phyloP scores from a whole-genome alignment of 1,140 invertebrate species.

The Neodiprion fabricii region DNA sequence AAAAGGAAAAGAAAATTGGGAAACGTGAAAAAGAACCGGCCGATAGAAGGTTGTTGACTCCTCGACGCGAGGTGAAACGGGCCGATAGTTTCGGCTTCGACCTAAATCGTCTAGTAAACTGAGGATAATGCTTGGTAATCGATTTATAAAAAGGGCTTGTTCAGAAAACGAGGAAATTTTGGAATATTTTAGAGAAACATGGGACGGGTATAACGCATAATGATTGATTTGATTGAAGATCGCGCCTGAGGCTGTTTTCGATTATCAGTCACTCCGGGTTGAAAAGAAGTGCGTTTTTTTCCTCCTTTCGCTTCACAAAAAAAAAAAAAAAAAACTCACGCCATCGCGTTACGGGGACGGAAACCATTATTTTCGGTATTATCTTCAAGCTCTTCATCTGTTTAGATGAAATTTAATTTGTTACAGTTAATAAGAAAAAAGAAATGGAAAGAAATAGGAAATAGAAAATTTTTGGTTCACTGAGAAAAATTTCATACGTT shows the following conservation, averaged over 20 bases:
- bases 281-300: no score
- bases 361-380: no score
- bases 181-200: neutral
- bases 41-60: neutral
- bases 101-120: neutral
- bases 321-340: no score
- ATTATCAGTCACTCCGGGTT: neutral
- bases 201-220: neutral
- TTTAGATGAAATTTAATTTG: no score
- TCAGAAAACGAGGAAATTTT: neutral
- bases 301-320: no score
- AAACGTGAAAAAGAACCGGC: neutral
- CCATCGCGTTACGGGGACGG: no score
- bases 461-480: no score
- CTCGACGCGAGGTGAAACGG: no score
- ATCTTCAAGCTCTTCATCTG: no score
- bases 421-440: no score
- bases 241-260: neutral
- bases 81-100: neutral
- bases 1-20: neutral
- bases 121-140: neutral
- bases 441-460: no score
- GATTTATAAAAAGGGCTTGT: constrained; percentile 2
- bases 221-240: neutral
- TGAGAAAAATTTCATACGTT: no score